A percentile compares a stretch with the other conserved stretches of the same genome.
Conservation (phyloP, 2,797 vertebrate genomes). For the Eupleurogrammus muticus region DNA sequence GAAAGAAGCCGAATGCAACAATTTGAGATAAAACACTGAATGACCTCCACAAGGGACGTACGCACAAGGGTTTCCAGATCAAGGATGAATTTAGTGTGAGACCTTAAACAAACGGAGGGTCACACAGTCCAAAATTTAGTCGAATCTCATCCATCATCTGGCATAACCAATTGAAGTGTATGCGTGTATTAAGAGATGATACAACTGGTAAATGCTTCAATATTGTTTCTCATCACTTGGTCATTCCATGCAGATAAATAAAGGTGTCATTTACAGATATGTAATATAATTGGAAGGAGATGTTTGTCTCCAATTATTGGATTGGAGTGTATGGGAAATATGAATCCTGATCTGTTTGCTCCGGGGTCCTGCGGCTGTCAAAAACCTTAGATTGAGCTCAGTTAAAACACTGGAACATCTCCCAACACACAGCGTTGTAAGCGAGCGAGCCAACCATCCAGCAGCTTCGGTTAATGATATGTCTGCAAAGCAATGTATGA, state of each 20-base stretch:
- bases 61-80: conserved; percentile 15
- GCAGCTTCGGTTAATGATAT: conserved; percentile 56
- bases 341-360: conserved; percentile 39
- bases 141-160: not conserved
- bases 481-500: conserved; percentile 39
- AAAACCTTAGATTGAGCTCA: conserved; percentile 47
- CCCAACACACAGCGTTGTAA: conserved; percentile 32
- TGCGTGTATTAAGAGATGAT: not conserved
- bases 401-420: conserved; percentile 45
- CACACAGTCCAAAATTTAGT: not conserved
- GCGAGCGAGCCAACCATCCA: conserved; percentile 39
- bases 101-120: conserved; percentile 8
- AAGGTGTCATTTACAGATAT: conserved; percentile 7
- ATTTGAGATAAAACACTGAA: conserved; percentile 11
- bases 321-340: not conserved
- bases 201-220: not conserved
- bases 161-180: not conserved
- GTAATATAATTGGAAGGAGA: conserved; percentile 1
- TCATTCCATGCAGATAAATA: conserved; percentile 20
- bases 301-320: conserved; percentile 3
- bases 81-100: conserved; percentile 17
- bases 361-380: conserved; percentile 47
- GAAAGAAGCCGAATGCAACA: conserved; percentile 27
- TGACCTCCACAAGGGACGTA: conserved; percentile 4
- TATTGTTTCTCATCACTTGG: not conserved